These are phyloP conservation scores for Drosophila triauraria DNA, from an alignment of 1,140 invertebrate species.

Conservation along the genomic window DNA sequence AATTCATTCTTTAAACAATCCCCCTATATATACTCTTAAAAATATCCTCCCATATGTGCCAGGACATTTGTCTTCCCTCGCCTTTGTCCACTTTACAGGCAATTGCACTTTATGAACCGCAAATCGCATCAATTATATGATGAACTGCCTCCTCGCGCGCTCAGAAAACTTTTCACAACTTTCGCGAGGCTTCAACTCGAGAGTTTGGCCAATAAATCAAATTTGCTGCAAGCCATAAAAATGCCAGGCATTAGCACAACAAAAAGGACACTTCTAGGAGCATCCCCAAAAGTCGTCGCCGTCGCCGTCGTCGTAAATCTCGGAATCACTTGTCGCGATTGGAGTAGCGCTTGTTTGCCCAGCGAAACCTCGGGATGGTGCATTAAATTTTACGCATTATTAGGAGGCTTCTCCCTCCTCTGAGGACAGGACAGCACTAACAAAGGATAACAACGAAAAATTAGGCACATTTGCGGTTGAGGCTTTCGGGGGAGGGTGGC, in stretches of 20 bases:
- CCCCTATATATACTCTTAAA: not conserved
- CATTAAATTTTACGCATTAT: conserved; percentile 84
- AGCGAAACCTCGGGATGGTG: conserved; percentile 52
- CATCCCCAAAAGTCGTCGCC: conserved; percentile 35
- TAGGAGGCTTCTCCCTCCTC: conserved; percentile 38
- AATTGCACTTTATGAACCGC: conserved; percentile 80
- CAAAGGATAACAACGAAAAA: conserved; percentile 83
- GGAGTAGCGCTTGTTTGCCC: conserved; percentile 40
- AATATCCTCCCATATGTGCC: conserved; percentile 44
- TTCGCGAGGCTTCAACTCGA: conserved; percentile 50
- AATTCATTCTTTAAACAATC: not conserved
- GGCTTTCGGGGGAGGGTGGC: conserved; percentile 15
- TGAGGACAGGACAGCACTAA: conserved; percentile 45
- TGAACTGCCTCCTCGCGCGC: conserved; percentile 53
- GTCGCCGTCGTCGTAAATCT: conserved; percentile 74
- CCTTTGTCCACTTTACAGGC: conserved; percentile 60
- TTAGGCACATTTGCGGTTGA: conserved; percentile 80
- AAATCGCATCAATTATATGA: conserved; percentile 82
- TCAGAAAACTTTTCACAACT: conserved; percentile 60
- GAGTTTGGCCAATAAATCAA: conserved; percentile 80
- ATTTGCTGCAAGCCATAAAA: conserved; percentile 80
- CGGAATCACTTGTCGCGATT: conserved; percentile 84
- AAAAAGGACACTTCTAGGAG: conserved; percentile 52
- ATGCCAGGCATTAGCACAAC: conserved; percentile 79
- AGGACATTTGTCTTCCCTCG: conserved; percentile 21